Conservation (phyloP, 2,797 vertebrate species). For the Protonibea diacanthus region DNA sequence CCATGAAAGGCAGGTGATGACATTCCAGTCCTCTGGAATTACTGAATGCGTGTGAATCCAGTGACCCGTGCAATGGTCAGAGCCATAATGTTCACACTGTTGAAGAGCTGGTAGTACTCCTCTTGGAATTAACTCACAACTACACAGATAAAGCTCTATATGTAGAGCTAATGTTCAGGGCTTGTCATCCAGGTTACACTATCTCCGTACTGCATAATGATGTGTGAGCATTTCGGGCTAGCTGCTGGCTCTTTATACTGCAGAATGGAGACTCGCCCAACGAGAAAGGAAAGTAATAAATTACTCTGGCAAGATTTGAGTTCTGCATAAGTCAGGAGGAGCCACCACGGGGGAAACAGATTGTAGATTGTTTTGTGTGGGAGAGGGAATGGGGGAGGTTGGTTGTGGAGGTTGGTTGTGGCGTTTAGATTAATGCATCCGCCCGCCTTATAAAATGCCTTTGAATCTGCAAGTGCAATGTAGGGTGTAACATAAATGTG, state of each 20-base stretch:
- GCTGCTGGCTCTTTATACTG: constrained; percentile 49
- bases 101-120: constrained; percentile 16
- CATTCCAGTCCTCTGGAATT: constrained; percentile 35
- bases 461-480: constrained; percentile 70
- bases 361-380: constrained; percentile 78
- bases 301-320: constrained; percentile 74
- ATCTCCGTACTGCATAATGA: constrained; percentile 60
- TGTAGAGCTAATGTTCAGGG: constrained; percentile 40
- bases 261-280: constrained; percentile 58
- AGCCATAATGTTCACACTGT: constrained; percentile 29
- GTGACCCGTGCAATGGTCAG: constrained; percentile 41
- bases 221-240: constrained; percentile 47
- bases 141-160: constrained; percentile 32
- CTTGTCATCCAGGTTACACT: constrained; percentile 60
- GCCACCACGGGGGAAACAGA: constrained; percentile 75
- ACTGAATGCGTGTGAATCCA: constrained; percentile 26
- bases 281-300: constrained; percentile 76
- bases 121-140: constrained; percentile 45
- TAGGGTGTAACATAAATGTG: constrained; percentile 63
- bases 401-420: constrained; percentile 66
- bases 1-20: constrained; percentile 46
- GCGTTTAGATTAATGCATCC: constrained; percentile 78
- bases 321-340: constrained; percentile 81
- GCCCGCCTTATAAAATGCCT: constrained; percentile 73
- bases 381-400: constrained; percentile 56